Percentiles rank a stretch among this genome's conserved stretches.
Conservation (phyloP, 1,140 invertebrate genomes). For the Plectrocnemia conspersa region DNA sequence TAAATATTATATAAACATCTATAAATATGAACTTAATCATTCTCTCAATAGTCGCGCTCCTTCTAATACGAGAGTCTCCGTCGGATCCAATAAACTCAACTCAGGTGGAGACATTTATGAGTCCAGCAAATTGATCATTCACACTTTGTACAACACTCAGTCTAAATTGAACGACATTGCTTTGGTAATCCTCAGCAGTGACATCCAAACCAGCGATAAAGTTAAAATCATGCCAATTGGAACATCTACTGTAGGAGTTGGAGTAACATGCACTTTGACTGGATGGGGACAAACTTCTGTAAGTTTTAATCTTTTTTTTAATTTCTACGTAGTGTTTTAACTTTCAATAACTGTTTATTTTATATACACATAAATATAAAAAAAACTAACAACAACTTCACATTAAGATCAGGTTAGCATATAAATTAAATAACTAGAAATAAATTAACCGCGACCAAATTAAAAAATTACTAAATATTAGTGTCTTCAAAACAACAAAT, state of each 20-base stretch:
- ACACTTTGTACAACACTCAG: conserved; percentile 48
- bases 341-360: too few species aligned
- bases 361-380: too few species aligned
- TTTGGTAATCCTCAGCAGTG: conserved; percentile 44
- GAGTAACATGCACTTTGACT: conserved; percentile 41
- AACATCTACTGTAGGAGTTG: conserved; percentile 39
- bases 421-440: too few species aligned
- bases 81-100: conserved; percentile 51
- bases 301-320: too few species aligned
- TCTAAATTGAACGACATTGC: conserved; percentile 53
- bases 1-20: not conserved
- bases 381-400: too few species aligned
- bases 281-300: conserved; percentile 52
- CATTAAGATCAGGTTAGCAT: too few species aligned
- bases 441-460: too few species aligned
- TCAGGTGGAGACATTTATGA: conserved; percentile 47
- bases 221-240: conserved; percentile 46
- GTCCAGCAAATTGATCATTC: conserved; percentile 44
- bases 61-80: conserved; percentile 42
- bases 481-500: too few species aligned
- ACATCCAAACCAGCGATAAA: conserved; percentile 42
- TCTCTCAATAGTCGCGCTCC: conserved; percentile 33
- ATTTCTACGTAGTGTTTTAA: too few species aligned
- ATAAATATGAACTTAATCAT: not conserved
- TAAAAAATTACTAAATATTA: too few species aligned